Base-by-base conservation (phyloP, 2,888 invertebrate genomes). In the Hoplodrina blanda region DNA sequence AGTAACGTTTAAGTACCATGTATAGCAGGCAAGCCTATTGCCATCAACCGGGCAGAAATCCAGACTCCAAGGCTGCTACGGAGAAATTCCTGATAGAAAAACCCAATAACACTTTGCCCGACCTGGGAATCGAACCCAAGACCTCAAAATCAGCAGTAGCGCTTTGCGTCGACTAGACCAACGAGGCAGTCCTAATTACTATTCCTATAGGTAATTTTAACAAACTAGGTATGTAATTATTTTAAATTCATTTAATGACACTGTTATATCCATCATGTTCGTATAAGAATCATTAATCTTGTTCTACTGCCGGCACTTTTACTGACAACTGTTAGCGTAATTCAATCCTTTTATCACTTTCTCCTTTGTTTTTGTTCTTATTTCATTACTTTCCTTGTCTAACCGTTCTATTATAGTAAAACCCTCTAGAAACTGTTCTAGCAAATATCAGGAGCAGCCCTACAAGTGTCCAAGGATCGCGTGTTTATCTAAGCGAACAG, bases 401-500 rank as follows among this genome's bases (percentile, higher is more conserved):
- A 30, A 37, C n/a, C 10, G 52, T 59, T 25, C 1, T 17, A 2
- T 25, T 52, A 46, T 17, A 7, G 52, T 33, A 11, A 0, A 30
- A 44, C 19, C 10, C 20, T n/a, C 4, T 19, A 37, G n/a, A 17
- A n/a, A 13, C 46, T 63, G 63, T 50, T 46, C 17, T 50, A 63
- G 20, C 13, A 41, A 54, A 64, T 52, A 70, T 68, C 30, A 53
- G 62, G 20, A 46, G 60, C 73, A 83, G 53, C 83, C 83, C 83
- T 84, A 75, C 33, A 62, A 66, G 70, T 73, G 71, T 66, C 66
- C 62, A 62, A 62, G 77, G 81, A 74, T 85, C 69, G 86, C 84
- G 80, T 87, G 85, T 87, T 83, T 86, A 86, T 84, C 85, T 85
- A 85, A 82, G 84, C 82, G 81, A 66, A 79, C 74, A 76, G 66